Conservation (phyloP, 2,797 vertebrate genomes). For the Echiichthys vipera region DNA sequence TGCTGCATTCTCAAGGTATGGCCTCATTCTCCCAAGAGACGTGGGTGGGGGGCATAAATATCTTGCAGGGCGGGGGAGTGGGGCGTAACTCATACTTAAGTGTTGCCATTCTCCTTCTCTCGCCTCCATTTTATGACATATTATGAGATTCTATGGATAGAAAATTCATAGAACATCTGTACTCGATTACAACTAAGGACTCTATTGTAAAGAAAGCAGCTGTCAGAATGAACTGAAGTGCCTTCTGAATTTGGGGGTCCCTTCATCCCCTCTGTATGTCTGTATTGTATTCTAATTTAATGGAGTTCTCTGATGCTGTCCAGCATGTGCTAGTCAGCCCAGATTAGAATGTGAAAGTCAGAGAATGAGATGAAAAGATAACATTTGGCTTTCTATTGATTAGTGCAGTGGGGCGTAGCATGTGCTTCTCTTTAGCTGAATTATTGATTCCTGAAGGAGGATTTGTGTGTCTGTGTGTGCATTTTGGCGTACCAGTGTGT, state of each 20-base stretch:
- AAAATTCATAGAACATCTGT: slow-evolving; percentile 66
- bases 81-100: slow-evolving; percentile 47
- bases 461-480: slow-evolving; percentile 64
- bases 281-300: slow-evolving; percentile 51
- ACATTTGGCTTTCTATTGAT: slow-evolving; percentile 84
- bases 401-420: slow-evolving; percentile 80
- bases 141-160: slow-evolving; percentile 52
- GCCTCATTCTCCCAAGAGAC: slow-evolving; percentile 57
- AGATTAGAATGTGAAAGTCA: slow-evolving; percentile 81
- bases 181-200: slow-evolving; percentile 39
- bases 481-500: slow-evolving; percentile 18
- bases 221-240: slow-evolving; percentile 18
- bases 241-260: slow-evolving; percentile 20
- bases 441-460: slow-evolving; percentile 81
- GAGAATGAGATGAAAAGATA: slow-evolving; percentile 83
- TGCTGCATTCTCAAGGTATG: slow-evolving; percentile 56
- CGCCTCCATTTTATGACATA: slow-evolving; percentile 59
- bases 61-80: slow-evolving; percentile 8
- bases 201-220: slow-evolving; percentile 35
- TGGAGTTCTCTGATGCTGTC: slow-evolving; percentile 51
- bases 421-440: slow-evolving; percentile 84
- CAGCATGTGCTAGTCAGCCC: slow-evolving; percentile 55
- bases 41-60: slow-evolving; percentile 42
- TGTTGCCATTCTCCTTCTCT: slow-evolving; percentile 41
- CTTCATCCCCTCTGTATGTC: slow-evolving; percentile 2